A percentile compares a stretch with the other conserved stretches of the same genome.
These are phyloP conservation scores for Blastomussa wellsi DNA, from an alignment of 92 coral and sea anemone species.

Conservation along the genomic window DNA sequence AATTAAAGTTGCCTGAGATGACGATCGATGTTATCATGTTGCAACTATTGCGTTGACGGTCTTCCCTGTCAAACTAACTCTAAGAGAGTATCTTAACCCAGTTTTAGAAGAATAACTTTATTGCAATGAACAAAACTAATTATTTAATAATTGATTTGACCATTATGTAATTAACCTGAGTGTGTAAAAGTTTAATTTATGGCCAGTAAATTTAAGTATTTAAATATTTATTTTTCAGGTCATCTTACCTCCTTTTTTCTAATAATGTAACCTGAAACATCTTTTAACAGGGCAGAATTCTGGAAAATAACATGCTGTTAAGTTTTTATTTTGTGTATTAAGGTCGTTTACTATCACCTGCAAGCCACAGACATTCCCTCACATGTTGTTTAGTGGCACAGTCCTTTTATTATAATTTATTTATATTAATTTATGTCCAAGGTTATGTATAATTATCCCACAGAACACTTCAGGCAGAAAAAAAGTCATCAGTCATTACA, in stretches of 20 bases:
- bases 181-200: background rate
- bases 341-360: background rate
- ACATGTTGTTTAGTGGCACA: too few relatives aligned
- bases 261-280: constrained; percentile 41
- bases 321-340: background rate
- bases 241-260: constrained; percentile 48
- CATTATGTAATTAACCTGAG: background rate
- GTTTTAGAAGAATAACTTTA: too few relatives aligned
- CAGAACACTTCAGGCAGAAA: too few relatives aligned
- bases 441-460: too few relatives aligned
- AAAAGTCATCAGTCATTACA: too few relatives aligned
- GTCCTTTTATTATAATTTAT: too few relatives aligned
- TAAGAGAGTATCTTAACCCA: too few relatives aligned
- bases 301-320: constrained; percentile 32
- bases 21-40: too few relatives aligned
- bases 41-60: too few relatives aligned
- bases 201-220: background rate
- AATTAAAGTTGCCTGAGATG: too few relatives aligned
- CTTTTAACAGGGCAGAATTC: constrained; percentile 32
- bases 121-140: background rate
- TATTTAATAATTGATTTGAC: background rate
- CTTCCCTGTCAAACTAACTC: too few relatives aligned
- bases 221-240: background rate
- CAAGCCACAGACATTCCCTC: background rate
- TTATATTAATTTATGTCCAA: too few relatives aligned